Conservation (phyloP, 2,888 invertebrate species). For the Lithodes maja region DNA sequence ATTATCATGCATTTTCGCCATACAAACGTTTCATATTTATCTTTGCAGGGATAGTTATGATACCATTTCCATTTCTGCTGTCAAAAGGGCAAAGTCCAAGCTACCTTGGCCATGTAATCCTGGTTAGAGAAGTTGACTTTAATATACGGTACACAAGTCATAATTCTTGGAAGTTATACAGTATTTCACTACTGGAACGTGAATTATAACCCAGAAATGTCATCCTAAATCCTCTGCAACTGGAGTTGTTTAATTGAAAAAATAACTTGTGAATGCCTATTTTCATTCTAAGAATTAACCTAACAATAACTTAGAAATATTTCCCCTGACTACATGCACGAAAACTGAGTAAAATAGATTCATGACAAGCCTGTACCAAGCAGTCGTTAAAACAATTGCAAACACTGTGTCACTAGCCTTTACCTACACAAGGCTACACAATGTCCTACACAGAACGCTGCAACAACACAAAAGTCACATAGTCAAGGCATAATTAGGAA, state of each 20-base stretch:
- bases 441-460: slow-evolving; percentile 29
- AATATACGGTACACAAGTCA: background rate
- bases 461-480: slow-evolving; percentile 28
- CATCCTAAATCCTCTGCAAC: too few species aligned
- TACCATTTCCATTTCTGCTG: background rate
- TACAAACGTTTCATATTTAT: too few species aligned
- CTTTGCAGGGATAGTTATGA: background rate
- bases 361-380: slow-evolving; percentile 29
- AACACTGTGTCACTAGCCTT: slow-evolving; percentile 30
- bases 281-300: slow-evolving; percentile 16
- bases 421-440: slow-evolving; percentile 22
- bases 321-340: slow-evolving; percentile 27
- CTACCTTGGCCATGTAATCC: background rate
- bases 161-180: too few species aligned
- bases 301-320: slow-evolving; percentile 19
- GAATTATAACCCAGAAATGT: too few species aligned
- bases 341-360: slow-evolving; percentile 24
- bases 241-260: too few species aligned
- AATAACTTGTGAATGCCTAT: background rate
- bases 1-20: background rate
- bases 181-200: too few species aligned
- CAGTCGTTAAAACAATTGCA: slow-evolving; percentile 7
- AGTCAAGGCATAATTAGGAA: slow-evolving; percentile 57
- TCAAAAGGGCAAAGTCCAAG: background rate
- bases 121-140: background rate